phyloP scores from a whole-genome alignment of 1,140 invertebrate species.

The Hycleus cichorii region DNA sequence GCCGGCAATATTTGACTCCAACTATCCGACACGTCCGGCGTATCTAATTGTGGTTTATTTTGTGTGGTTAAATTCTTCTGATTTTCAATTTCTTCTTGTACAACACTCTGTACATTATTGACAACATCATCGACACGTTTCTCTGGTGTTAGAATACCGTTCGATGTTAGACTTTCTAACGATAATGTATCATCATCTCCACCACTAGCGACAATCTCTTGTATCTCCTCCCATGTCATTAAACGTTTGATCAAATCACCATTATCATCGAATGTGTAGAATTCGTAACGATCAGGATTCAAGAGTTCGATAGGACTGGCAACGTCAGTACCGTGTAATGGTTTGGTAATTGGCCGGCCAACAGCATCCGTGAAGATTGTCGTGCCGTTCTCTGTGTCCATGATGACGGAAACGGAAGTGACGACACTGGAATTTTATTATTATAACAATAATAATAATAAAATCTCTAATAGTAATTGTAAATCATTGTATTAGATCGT shows the following conservation, averaged over 20 bases:
- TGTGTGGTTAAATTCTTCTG: conserved; percentile 47
- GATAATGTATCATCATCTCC: conserved; percentile 53
- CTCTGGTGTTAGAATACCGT: conserved; percentile 44
- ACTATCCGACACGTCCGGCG: conserved; percentile 61
- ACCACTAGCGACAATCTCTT: conserved; percentile 70
- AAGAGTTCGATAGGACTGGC: conserved; percentile 69
- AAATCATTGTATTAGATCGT: no score
- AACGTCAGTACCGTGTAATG: conserved; percentile 45
- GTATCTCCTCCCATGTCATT: conserved; percentile 76
- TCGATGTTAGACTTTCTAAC: conserved; percentile 25
- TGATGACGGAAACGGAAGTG: conserved; percentile 54
- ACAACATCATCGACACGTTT: conserved; percentile 71
- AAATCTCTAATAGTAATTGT: no score
- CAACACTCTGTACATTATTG: conserved; percentile 70
- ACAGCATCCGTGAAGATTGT: conserved; percentile 53
- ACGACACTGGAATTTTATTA: conserved; percentile 45
- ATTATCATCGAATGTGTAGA: conserved; percentile 74
- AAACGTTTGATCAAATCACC: conserved; percentile 71
- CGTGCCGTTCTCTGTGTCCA: conserved; percentile 49
- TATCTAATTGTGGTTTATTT: conserved; percentile 49
- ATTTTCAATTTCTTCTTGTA: conserved; percentile 66
- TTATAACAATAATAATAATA: no score
- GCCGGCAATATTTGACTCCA: conserved; percentile 74
- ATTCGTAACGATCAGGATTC: conserved; percentile 73
- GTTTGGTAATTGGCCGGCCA: conserved; percentile 52